phyloP scores from a whole-genome alignment of 35 echinoderm and acorn worm genomes.

The Hemicentrotus pulcherrimus region DNA sequence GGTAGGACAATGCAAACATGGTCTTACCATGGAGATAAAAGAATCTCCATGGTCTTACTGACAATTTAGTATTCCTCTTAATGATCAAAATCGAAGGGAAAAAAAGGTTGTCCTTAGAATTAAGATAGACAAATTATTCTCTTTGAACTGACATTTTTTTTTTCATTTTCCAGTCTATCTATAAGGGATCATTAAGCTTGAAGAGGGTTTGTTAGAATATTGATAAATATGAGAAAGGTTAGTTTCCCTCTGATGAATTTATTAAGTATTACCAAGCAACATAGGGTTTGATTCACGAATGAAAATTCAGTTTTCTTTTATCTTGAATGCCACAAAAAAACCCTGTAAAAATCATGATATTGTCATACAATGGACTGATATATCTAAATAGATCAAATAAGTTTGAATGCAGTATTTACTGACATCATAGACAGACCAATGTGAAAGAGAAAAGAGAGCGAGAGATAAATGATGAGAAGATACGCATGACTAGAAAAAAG shows the following conservation, averaged over 20 bases:
- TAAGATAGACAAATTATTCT: background rate
- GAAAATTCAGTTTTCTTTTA: too few relatives aligned
- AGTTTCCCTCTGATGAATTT: background rate
- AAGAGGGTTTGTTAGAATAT: background rate
- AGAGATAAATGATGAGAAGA: background rate
- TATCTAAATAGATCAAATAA: too few relatives aligned
- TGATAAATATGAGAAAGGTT: background rate
- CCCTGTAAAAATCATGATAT: too few relatives aligned
- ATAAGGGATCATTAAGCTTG: background rate
- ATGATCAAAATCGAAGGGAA: background rate
- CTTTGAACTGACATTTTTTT: background rate
- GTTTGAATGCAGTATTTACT: too few relatives aligned
- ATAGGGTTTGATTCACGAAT: too few relatives aligned
- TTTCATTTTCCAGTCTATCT: background rate
- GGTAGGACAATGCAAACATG: too few relatives aligned
- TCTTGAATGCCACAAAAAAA: too few relatives aligned
- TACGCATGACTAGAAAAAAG: background rate
- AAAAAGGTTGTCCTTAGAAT: background rate
- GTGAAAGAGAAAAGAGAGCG: background rate
- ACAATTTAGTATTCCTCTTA: background rate
- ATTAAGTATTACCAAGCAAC: background rate
- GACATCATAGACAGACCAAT: too few relatives aligned
- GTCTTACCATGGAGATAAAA: too few relatives aligned
- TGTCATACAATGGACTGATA: too few relatives aligned
- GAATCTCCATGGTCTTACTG: background rate